phyloP scores from a whole-genome alignment of 2,797 vertebrate species.

The Pseudotriccus pelzelni region DNA sequence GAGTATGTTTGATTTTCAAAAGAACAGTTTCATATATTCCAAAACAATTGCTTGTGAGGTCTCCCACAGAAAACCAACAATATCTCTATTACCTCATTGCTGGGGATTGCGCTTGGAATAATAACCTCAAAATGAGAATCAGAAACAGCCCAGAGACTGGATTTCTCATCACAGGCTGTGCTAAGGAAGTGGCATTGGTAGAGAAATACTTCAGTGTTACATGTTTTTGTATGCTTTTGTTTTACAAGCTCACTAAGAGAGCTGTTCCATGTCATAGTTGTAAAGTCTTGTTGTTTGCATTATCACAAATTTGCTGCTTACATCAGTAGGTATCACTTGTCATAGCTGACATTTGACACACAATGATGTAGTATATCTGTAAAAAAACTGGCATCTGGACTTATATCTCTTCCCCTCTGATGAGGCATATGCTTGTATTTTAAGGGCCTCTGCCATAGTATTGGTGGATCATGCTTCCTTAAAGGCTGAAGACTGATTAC shows the following conservation, averaged over 20 bases:
- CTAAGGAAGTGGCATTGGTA: neutral
- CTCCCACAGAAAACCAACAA: neutral
- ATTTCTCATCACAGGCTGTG: neutral
- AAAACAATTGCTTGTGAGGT: neutral
- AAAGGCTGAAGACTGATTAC: neutral
- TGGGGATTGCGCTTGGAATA: slow-evolving; percentile 8
- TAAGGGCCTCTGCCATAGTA: neutral
- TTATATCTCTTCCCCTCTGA: neutral
- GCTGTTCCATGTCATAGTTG: neutral
- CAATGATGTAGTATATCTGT: neutral
- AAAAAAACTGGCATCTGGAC: neutral
- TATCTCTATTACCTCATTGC: neutral
- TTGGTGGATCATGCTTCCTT: neutral
- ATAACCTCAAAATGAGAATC: neutral
- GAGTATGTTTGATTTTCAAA: neutral
- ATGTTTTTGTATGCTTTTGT: neutral
- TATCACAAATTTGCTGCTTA: neutral
- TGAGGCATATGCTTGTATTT: neutral
- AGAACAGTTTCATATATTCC: neutral
- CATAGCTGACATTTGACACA: neutral
- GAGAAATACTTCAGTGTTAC: neutral
- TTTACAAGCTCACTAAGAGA: neutral
- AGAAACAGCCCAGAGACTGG: neutral
- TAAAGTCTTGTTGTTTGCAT: neutral
- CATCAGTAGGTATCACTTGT: neutral